phyloP scores from a whole-genome alignment of 2,113 vertebrate genomes.

The Prochilodus magdalenae region DNA sequence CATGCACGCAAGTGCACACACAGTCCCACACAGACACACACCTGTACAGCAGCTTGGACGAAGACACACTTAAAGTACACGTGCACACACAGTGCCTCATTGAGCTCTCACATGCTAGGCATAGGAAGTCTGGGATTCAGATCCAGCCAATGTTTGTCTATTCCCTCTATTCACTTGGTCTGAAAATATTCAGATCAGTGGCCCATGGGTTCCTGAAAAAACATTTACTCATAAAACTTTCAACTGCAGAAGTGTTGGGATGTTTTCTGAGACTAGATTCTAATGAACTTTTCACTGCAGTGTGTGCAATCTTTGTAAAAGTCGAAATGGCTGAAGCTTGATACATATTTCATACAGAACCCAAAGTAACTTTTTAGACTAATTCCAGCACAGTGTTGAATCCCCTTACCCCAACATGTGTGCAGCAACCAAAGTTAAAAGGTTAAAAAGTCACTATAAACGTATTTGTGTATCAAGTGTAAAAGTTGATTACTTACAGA shows the following conservation, averaged over 20 bases:
- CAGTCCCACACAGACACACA: not conserved
- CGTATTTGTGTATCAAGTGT: no score
- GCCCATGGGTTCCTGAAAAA: not conserved
- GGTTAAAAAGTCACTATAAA: no score
- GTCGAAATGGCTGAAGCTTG: not conserved
- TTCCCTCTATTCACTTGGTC: constrained; percentile 35
- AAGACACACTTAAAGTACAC: not conserved
- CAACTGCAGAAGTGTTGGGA: constrained; percentile 10
- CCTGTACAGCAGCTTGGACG: not conserved
- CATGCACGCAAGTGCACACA: not conserved
- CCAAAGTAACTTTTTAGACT: not conserved
- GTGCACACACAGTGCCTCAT: not conserved
- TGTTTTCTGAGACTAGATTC: constrained; percentile 13
- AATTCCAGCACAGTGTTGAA: not conserved
- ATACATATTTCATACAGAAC: not conserved
- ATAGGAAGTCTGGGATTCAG: constrained; percentile 23
- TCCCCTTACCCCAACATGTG: no score
- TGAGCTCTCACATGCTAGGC: constrained; percentile 15
- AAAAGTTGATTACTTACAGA: no score
- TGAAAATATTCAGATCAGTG: constrained; percentile 42
- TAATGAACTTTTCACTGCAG: not conserved
- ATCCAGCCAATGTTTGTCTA: constrained; percentile 38
- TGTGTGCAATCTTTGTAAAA: constrained; percentile 7
- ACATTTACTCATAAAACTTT: constrained; percentile 36
- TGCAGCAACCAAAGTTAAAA: no score